Evolutionary conservation across 2,888 invertebrate genomes (phyloP).

Genomic region (Habroteleia sp.): DNA sequence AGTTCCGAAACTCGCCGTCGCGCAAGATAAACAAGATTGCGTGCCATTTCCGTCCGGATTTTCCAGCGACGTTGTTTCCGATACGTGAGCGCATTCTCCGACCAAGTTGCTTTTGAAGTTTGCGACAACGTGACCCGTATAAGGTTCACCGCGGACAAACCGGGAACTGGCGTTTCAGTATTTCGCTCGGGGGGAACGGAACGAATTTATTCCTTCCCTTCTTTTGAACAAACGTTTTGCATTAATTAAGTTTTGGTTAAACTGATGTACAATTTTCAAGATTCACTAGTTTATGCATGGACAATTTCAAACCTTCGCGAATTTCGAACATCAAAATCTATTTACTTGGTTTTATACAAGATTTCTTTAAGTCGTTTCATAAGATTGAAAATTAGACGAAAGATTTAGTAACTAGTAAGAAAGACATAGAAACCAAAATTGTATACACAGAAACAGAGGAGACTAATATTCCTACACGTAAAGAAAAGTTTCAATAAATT

Average conservation of each 20-base stretch:
- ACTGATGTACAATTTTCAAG: neutral
- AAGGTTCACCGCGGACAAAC: conserved; percentile 11
- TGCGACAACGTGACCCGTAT: conserved; percentile 46
- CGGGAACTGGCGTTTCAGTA: conserved; percentile 1
- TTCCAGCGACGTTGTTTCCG: conserved; percentile 38
- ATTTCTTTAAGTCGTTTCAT: too few relatives aligned
- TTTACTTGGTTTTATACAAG: too few relatives aligned
- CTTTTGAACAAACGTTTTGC: conserved; percentile 5
- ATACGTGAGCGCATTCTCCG: conserved; percentile 53
- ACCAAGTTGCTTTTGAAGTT: conserved; percentile 47
- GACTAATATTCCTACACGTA: too few relatives aligned
- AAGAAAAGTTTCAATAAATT: too few relatives aligned
- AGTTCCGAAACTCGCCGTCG: conserved; percentile 28
- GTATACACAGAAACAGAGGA: too few relatives aligned
- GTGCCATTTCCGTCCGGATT: conserved; percentile 42
- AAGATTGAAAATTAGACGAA: too few relatives aligned
- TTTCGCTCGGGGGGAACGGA: neutral
- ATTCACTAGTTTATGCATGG: too few relatives aligned
- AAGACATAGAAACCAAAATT: too few relatives aligned
- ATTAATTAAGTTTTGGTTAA: conserved; percentile 15
- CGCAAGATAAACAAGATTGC: conserved; percentile 49
- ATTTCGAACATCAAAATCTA: too few relatives aligned
- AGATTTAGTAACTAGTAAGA: too few relatives aligned
- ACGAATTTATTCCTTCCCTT: conserved; percentile 18
- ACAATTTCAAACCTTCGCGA: neutral